Base-by-base conservation (phyloP, 2,797 vertebrate species). In the Onychomys torridus region DNA sequence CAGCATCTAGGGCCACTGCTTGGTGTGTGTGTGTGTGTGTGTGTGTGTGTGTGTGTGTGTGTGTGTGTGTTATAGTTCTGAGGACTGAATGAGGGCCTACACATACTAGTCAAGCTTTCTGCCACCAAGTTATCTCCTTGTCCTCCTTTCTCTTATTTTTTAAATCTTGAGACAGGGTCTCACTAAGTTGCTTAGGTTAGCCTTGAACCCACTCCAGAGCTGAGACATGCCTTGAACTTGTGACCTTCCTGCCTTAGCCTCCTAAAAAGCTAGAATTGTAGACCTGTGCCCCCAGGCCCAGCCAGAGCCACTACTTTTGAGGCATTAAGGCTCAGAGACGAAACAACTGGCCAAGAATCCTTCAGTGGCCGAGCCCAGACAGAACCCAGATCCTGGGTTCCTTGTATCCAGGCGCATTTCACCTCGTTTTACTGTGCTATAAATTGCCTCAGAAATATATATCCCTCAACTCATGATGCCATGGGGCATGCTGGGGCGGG, bases 371-470 rank as follows among this genome's bases (percentile, higher is more conserved):
- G 77, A 90, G 63, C 8, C 40, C 37, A 69, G 29, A 19, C 4
- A 59, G 40, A 91, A 43, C 46, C n/a, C 52, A 73, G 12, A 49
- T 52, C 69, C n/a, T 29, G 69, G 77, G 49, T 17, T 90, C 27
- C 34, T 49, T 0, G 8, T 21, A 4, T 49, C 23, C 69, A 5
- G 19, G 27, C 10, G 9, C n/a, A 49, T 52, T 13, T 14, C 29
- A 61, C 59, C 43, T 65, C 25, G 6, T n/a, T 4, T 6, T 2
- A n/a, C 25, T 46, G 21, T 32, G 19, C 10, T 40, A 19, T 27
- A 11, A 17, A 27, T n/a, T 40, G 2, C 52, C 34, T 52, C 11
- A 1, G n/a, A 29, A 6, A 71, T 32, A 23, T 1, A 11, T 0
- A 19, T 29, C 14, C 34, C 52, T 43, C 37, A 49, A 52, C 17